Evolutionary conservation across 1,140 invertebrate species (phyloP).

Genomic region (Drosophila cardini): DNA sequence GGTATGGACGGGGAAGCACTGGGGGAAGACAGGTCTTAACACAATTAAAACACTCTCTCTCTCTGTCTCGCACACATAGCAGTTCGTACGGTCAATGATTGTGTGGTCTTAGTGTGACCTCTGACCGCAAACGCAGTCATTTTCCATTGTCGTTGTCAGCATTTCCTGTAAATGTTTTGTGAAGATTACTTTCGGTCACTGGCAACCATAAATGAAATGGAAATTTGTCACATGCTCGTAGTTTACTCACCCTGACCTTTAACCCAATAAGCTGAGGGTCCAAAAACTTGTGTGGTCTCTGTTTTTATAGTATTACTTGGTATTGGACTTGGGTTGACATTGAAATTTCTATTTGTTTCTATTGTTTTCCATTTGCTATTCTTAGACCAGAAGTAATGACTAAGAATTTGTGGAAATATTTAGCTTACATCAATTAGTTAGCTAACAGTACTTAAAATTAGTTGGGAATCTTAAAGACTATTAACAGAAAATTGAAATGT

Average conservation of each 20-base stretch:
- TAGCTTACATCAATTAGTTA: slow-evolving; percentile 1
- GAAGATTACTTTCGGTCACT: slow-evolving; percentile 4
- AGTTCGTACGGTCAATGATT: slow-evolving; percentile 35
- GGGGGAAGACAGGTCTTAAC: slow-evolving; percentile 15
- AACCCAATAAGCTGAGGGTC: not conserved
- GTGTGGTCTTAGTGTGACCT: slow-evolving; percentile 2
- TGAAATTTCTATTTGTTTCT: slow-evolving; percentile 37
- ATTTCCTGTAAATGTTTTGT: slow-evolving; percentile 33
- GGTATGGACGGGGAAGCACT: too few species aligned
- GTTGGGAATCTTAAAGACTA: too few species aligned
- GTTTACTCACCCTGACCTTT: slow-evolving; percentile 15
- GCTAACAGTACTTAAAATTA: not conserved
- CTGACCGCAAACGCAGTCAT: not conserved
- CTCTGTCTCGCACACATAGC: not conserved
- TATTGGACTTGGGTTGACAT: slow-evolving; percentile 25
- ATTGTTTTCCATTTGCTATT: not conserved
- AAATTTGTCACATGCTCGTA: slow-evolving; percentile 31
- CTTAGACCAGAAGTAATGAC: not conserved
- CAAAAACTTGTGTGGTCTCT: not conserved
- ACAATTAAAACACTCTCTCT: slow-evolving; percentile 56
- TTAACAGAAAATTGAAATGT: too few species aligned
- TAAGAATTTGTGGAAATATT: not conserved
- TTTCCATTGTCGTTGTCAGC: slow-evolving; percentile 23
- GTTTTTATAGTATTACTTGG: not conserved
- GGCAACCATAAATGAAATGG: slow-evolving; percentile 19